These are phyloP conservation scores for Dryocosmus kuriphilus DNA, from an alignment of 2,888 invertebrate species.

Conservation along the genomic window DNA sequence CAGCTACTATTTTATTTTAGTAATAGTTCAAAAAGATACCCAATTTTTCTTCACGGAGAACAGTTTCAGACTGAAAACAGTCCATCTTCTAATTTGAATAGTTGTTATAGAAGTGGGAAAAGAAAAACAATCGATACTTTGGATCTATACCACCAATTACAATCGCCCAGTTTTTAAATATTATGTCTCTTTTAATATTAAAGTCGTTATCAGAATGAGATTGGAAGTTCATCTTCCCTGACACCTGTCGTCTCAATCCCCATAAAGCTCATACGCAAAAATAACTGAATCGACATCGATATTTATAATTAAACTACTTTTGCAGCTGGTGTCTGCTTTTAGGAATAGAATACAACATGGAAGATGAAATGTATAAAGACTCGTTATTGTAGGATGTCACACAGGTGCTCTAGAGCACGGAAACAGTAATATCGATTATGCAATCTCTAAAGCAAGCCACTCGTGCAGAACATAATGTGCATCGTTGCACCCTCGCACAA, in stretches of 20 bases:
- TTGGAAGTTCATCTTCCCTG: slow-evolving; percentile 24
- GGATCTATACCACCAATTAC: slow-evolving; percentile 9
- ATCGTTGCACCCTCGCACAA: slow-evolving; percentile 35
- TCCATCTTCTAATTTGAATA: background rate
- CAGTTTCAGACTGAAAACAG: background rate
- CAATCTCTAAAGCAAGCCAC: slow-evolving; percentile 69
- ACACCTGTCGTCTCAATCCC: slow-evolving; percentile 28
- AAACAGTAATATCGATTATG: slow-evolving; percentile 70
- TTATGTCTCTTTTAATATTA: slow-evolving; percentile 25
- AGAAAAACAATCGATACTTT: background rate
- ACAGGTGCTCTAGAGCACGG: slow-evolving; percentile 64
- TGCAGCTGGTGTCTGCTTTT: background rate
- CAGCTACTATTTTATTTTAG: no score
- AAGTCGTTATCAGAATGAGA: slow-evolving; percentile 10
- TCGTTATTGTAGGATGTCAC: slow-evolving; percentile 56
- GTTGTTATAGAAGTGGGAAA: no score
- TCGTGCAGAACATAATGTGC: slow-evolving; percentile 52
- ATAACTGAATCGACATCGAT: slow-evolving; percentile 15
- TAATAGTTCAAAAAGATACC: no score
- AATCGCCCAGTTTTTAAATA: background rate
- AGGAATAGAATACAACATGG: background rate
- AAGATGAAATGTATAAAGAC: background rate
- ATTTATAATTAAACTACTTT: slow-evolving; percentile 18
- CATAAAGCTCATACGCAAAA: slow-evolving; percentile 25
- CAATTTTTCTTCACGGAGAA: background rate